Conservation (phyloP, 2,888 invertebrate species). For the Tanytarsus gracilentus region DNA sequence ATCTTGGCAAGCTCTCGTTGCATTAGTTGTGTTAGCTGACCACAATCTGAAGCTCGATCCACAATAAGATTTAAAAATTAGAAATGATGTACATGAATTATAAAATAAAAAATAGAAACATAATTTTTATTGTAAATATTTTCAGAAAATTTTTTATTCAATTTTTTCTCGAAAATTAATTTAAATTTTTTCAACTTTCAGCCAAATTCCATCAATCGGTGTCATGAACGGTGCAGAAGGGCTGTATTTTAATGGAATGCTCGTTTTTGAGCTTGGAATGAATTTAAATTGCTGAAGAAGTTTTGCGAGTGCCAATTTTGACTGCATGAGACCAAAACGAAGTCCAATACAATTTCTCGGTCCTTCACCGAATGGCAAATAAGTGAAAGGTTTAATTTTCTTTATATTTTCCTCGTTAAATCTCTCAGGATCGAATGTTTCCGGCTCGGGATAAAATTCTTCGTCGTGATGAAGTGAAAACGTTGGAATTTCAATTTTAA, state of each 20-base stretch:
- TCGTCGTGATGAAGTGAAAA: constrained; percentile 40
- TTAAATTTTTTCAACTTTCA: too few relatives aligned
- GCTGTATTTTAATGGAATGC: constrained; percentile 35
- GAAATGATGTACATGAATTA: too few relatives aligned
- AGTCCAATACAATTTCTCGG: constrained; percentile 12
- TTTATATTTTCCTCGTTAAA: constrained; percentile 42
- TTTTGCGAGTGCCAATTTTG: background rate
- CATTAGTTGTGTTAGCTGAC: too few relatives aligned
- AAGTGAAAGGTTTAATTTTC: background rate
- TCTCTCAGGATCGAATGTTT: constrained; percentile 39
- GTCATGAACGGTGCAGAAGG: constrained; percentile 34
- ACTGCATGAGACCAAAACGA: background rate
- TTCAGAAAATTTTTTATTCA: too few relatives aligned
- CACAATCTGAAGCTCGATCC: too few relatives aligned
- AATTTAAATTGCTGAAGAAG: background rate
- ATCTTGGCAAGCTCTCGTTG: too few relatives aligned
- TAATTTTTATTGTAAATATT: too few relatives aligned
- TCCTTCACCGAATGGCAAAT: constrained; percentile 2
- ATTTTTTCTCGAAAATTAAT: too few relatives aligned
- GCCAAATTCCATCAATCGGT: constrained; percentile 34
- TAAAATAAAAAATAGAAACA: too few relatives aligned
- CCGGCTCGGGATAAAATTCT: constrained; percentile 41
- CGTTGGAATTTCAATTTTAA: constrained; percentile 35
- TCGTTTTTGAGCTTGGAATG: constrained; percentile 32
- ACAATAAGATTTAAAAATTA: too few relatives aligned